Evolutionary conservation across 1,140 invertebrate genomes (phyloP).

Genomic region (Venturia canescens): DNA sequence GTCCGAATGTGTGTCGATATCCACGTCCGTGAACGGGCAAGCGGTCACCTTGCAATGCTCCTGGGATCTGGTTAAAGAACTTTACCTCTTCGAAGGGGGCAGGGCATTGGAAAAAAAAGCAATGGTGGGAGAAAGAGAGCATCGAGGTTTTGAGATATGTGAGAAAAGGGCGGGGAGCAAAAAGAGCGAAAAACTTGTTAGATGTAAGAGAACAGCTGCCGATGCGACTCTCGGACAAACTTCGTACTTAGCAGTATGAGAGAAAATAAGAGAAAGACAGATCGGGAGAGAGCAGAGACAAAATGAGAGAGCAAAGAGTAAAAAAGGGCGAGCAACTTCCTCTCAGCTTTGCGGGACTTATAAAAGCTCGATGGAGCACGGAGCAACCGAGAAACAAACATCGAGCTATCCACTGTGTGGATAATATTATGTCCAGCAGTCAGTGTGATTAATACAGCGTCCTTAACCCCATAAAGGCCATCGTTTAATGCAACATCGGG

Average conservation of each 20-base stretch:
- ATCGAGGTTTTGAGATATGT: constrained; percentile 11
- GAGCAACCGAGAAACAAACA: constrained; percentile 29
- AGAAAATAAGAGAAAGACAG: not conserved
- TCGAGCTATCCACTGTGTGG: constrained; percentile 3
- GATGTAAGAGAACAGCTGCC: constrained; percentile 19
- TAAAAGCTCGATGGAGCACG: constrained; percentile 11
- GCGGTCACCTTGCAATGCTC: constrained; percentile 31
- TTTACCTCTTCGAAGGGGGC: not conserved
- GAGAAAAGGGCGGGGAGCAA: not conserved
- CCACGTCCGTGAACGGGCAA: constrained; percentile 28
- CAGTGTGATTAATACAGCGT: constrained; percentile 45
- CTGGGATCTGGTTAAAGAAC: constrained; percentile 8
- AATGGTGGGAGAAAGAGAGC: not conserved
- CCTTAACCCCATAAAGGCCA: constrained; percentile 45
- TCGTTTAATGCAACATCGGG: constrained; percentile 44
- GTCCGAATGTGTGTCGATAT: too few relatives aligned
- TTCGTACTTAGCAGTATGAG: not conserved
- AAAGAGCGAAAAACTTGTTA: constrained; percentile 39
- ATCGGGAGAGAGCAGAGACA: not conserved
- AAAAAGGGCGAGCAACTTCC: constrained; percentile 5
- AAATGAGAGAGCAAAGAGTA: too few relatives aligned
- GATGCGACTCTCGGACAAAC: constrained; percentile 6
- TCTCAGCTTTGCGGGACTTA: not conserved
- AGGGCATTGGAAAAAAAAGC: not conserved
- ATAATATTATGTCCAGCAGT: constrained; percentile 43